Evolutionary conservation across 1,140 invertebrate species (phyloP).

Genomic region (Zophobas morio): DNA sequence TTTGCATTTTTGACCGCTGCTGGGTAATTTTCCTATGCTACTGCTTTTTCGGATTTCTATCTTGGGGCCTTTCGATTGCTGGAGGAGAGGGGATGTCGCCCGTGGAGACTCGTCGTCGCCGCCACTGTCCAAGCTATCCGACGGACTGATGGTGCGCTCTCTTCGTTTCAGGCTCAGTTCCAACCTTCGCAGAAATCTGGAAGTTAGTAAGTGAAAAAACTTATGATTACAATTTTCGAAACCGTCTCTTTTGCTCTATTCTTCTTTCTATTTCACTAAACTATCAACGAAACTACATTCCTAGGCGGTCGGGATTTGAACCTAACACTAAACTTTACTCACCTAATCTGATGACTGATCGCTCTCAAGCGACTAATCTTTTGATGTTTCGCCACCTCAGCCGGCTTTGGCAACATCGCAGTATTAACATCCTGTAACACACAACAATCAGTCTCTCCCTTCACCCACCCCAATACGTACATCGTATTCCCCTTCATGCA

Average conservation of each 20-base stretch:
- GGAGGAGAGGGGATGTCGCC: slow-evolving; percentile 72
- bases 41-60: slow-evolving; percentile 68
- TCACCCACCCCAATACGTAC: slow-evolving; percentile 54
- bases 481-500: slow-evolving; percentile 64
- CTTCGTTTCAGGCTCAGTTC: slow-evolving; percentile 75
- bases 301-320: neutral
- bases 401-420: slow-evolving; percentile 69
- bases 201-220: slow-evolving; percentile 15
- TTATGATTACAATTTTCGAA: too few relatives aligned
- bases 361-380: slow-evolving; percentile 77
- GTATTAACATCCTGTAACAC: slow-evolving; percentile 68
- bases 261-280: too few relatives aligned
- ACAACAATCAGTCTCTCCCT: slow-evolving; percentile 6
- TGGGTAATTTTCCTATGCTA: slow-evolving; percentile 68
- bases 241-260: too few relatives aligned
- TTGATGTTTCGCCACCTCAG: slow-evolving; percentile 68
- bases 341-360: slow-evolving; percentile 82
- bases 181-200: slow-evolving; percentile 72
- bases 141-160: slow-evolving; percentile 69
- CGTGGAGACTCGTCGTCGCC: slow-evolving; percentile 74
- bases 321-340: slow-evolving; percentile 43
- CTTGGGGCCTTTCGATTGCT: slow-evolving; percentile 62
- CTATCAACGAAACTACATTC: too few relatives aligned
- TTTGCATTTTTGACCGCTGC: slow-evolving; percentile 41
- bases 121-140: slow-evolving; percentile 72